Evolutionary conservation across 2,888 invertebrate species (phyloP).

Genomic region (Cheilosia soror): DNA sequence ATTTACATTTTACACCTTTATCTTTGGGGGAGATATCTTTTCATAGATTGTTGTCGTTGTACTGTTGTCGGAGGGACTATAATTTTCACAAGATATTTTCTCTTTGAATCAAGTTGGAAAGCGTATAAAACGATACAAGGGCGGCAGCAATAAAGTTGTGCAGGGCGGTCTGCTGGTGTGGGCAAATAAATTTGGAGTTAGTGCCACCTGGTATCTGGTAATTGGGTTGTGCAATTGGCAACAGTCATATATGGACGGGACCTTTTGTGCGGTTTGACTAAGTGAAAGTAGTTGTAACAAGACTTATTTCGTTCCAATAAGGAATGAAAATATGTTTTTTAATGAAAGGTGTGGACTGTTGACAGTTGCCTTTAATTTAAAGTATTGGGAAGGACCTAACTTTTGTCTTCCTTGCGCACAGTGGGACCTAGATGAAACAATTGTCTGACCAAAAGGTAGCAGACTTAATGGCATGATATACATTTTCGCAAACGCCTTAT

Average conservation of each 20-base stretch:
- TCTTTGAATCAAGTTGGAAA: constrained; percentile 35
- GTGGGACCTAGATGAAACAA: too few relatives aligned
- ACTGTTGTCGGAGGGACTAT: constrained; percentile 18
- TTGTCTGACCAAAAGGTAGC: too few relatives aligned
- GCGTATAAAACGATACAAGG: constrained; percentile 16
- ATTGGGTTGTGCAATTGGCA: constrained; percentile 29
- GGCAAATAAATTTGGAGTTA: constrained; percentile 14
- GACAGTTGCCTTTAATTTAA: too few relatives aligned
- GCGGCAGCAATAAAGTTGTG: constrained; percentile 19
- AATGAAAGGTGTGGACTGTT: not conserved
- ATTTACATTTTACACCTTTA: constrained; percentile 35
- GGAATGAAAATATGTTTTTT: not conserved
- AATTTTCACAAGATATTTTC: constrained; percentile 48
- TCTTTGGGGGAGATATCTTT: constrained; percentile 19
- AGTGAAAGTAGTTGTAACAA: constrained; percentile 37
- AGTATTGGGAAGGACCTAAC: too few relatives aligned
- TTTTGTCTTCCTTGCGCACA: too few relatives aligned
- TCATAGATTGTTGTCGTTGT: constrained; percentile 6
- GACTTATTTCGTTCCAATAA: not conserved
- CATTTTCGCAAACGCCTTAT: too few relatives aligned
- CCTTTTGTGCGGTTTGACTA: constrained; percentile 3
- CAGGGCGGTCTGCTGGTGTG: not conserved
- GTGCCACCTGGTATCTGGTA: constrained; percentile 36
- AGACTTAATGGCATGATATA: too few relatives aligned
- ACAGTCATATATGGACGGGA: constrained; percentile 19